Conservation (phyloP, 2,888 invertebrate genomes). For the Atrina japonica region DNA sequence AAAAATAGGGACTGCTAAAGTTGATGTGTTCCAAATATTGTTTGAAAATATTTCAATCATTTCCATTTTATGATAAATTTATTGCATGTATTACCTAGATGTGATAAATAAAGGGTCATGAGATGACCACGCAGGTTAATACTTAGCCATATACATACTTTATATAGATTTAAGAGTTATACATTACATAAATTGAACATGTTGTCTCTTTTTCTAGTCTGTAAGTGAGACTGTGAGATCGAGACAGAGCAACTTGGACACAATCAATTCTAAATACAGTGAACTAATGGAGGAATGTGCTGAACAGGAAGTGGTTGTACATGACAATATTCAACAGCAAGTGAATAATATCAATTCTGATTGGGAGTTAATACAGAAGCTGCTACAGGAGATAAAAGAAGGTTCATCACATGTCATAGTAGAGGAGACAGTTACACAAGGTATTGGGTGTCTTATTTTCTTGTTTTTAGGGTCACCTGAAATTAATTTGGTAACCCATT, state of each 20-base stretch:
- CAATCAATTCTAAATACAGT: slow-evolving; percentile 64
- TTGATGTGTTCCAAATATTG: no score
- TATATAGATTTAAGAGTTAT: no score
- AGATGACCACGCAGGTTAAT: no score
- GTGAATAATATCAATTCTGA: slow-evolving; percentile 72
- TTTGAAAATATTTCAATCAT: background rate
- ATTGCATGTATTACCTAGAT: background rate
- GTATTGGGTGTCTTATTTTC: slow-evolving; percentile 43
- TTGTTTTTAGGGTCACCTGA: no score
- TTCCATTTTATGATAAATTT: background rate
- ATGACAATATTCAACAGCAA: slow-evolving; percentile 67
- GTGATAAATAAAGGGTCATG: no score
- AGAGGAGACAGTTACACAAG: slow-evolving; percentile 67
- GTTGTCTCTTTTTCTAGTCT: slow-evolving; percentile 58
- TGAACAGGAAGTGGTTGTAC: slow-evolving; percentile 59
- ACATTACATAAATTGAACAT: background rate
- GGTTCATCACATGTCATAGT: slow-evolving; percentile 59
- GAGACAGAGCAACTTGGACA: slow-evolving; percentile 67
- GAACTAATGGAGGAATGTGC: slow-evolving; percentile 61
- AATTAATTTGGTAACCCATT: no score
- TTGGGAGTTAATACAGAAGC: slow-evolving; percentile 69
- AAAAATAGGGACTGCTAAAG: no score
- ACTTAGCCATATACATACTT: no score
- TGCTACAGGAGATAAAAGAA: slow-evolving; percentile 67
- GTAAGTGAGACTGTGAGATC: slow-evolving; percentile 71